Evolutionary conservation across 2,888 invertebrate species (phyloP).

Genomic region (Scaeva pyrastri): DNA sequence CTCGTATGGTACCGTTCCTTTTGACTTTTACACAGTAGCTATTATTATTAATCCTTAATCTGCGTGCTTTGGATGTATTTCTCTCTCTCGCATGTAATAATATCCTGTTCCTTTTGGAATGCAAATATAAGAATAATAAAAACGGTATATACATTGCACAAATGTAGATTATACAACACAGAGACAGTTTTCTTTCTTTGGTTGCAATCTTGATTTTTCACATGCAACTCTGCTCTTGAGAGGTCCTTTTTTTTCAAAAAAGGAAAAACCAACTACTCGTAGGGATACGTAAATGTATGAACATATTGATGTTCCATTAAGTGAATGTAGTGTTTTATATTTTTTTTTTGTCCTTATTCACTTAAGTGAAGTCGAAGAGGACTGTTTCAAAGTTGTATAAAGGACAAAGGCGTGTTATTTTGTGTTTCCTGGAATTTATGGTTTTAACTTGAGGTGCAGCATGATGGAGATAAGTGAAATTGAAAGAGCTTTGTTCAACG

Average conservation of each 20-base stretch:
- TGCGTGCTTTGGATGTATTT: slow-evolving; percentile 32
- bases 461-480: not conserved
- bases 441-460: not conserved
- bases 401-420: not conserved
- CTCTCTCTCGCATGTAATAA: not conserved
- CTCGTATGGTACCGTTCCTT: no score
- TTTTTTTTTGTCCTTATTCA: not conserved
- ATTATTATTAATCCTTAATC: slow-evolving; percentile 45
- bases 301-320: slow-evolving; percentile 25
- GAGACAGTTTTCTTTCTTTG: slow-evolving; percentile 15
- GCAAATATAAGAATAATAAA: slow-evolving; percentile 57
- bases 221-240: slow-evolving; percentile 20
- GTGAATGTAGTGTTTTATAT: not conserved
- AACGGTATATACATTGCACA: not conserved
- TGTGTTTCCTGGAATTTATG: not conserved
- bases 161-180: slow-evolving; percentile 24
- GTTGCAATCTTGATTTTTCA: slow-evolving; percentile 29
- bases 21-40: slow-evolving; percentile 5
- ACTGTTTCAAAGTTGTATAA: not conserved
- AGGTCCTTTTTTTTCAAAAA: not conserved
- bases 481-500: not conserved
- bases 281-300: no score
- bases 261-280: not conserved
- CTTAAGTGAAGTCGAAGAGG: not conserved
- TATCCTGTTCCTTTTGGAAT: slow-evolving; percentile 47